Evolutionary conservation across 1,140 invertebrate genomes (phyloP), one percentile per base, ranked within the genome.

Genomic region (Brachionus asplanchnoidis): DNA sequence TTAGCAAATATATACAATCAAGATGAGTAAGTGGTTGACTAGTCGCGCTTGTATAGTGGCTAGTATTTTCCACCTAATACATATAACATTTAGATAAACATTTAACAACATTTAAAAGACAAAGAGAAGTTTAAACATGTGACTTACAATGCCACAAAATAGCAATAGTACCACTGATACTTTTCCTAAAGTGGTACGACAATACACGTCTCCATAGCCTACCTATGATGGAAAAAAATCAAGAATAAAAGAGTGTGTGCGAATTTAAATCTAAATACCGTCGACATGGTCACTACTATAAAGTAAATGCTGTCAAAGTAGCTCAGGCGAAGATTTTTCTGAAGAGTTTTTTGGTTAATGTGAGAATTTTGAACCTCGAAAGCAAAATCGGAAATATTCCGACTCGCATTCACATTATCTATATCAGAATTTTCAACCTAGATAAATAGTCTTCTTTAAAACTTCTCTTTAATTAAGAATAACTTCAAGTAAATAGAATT

Each of bases 251-350:
- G 7, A 17, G 17, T 2, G 8, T 12, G 32, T 70, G 8, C n/a
- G 32, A 8, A n/a, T n/a, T 23, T n/a, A 14, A 46, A 14, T 46
- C 14, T 46, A 46, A 46, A 46, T 4, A 90, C 89, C 12, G 90
- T 90, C 46, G 89, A 89, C 89, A 90, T 89, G 65, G 90, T 90
- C 73, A 90, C 89, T 79, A 90, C 84, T 3, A 89, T 87, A 77
- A 90, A 89, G 78, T 90, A 90, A 66, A 90, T 86, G 86, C 88
- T 89, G 86, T 90, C 89, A 88, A 89, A 90, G 85, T 90, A 90
- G 0, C 88, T 88, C 32, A 90, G 66, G 9, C 84, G 65, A 20
- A 36, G 14, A 44, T 78, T 17, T 53, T 77, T 79, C 28, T 82
- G 36, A 32, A 23, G n/a, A 20, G 42, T 50, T 28, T 77, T 50